Evolutionary conservation across 1,140 invertebrate genomes (phyloP), one percentile per base, ranked within the genome.

Genomic region (Calosoma granatense): DNA sequence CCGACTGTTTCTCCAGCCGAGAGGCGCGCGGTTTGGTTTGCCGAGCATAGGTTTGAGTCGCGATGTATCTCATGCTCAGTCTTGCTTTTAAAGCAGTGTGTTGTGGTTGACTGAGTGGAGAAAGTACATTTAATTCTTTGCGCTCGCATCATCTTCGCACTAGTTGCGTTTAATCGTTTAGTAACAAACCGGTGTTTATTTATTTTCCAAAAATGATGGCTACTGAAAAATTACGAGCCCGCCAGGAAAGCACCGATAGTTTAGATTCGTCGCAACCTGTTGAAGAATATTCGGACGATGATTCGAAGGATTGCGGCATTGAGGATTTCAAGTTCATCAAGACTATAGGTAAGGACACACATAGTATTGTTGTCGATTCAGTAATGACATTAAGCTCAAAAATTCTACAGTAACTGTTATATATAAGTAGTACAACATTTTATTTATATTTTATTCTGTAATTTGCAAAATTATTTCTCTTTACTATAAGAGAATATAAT

Each of bases 291-390:
- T 73, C 72, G 2, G 72, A 75, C 43, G 83, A 86, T 64, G 82
- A 84, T 60, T 76, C 81, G 51, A 81, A 82, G 58, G 81, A 81
- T 63, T 85, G 82, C 65, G 81, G 82, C 61, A 72, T 90, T 61
- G 86, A 90, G 60, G 84, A 88, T 65, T 79, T 88, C 60, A 85
- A 88, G 66, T 87, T 88, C 59, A 80, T 89, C 60, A 90, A 88
- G 75, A 90, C 86, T 51, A 86, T 89, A 54, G 87, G 86, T 88
- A 66, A 84, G 85, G 68, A 1, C 20, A 43, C 2, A 11, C n/a
- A n/a, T n/a, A n/a, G n/a, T n/a, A n/a, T n/a, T n/a, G n/a, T n/a
- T n/a, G 22, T 55, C 52, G 58, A 14, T 20, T 41, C 36, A 43
- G 41, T 51, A 20, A 54, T 22, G n/a, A n/a, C n/a, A n/a, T n/a